Base-by-base conservation (phyloP, 2,113 vertebrate genomes). In the Hymenochirus boettgeri region DNA sequence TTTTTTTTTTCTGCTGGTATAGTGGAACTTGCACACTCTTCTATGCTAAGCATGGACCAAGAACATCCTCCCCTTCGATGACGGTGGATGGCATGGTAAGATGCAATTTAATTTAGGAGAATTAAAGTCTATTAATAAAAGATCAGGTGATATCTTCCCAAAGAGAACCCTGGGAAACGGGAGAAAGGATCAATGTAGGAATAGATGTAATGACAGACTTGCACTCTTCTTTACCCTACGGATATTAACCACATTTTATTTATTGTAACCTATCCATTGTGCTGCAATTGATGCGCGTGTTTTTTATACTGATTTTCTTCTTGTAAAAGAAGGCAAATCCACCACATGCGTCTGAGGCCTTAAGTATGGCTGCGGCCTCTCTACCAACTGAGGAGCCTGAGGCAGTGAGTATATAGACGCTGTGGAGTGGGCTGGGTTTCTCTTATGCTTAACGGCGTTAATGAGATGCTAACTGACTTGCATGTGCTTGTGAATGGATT, bases 41-140 rank as follows among this genome's bases (percentile, higher is more conserved):
- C 70, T 1, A 65, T 80, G 9, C 0, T 75, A 15, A 27, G 77
- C 50, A 75, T 65, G 88, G 78, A 25, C 92, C 93, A 3, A 85
- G 93, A 51, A 92, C 89, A 45, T 94, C 95, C 1, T 98, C 94
- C 7, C 93, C 95, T 5, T 78, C 87, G 19, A 79, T 85, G 69
- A 65, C 42, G 39, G 8, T 83, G 73, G 91, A 94, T 1, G 74
- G 72, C 75, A 78, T 85, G 74, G 95, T 98, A 84, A 86, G 89
- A 60, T 57, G 12, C 24, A 27, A 7, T 9, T n/a, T n/a, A n/a
- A n/a, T n/a, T n/a, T n/a, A n/a, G n/a, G n/a, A n/a, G n/a, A n/a
- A n/a, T n/a, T n/a, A n/a, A n/a, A n/a, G n/a, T n/a, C n/a, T n/a
- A n/a, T n/a, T n/a, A n/a, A n/a, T n/a, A n/a, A n/a, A n/a, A n/a